Evolutionary conservation across 1,140 invertebrate species (phyloP).

Genomic region (Mya arenaria): DNA sequence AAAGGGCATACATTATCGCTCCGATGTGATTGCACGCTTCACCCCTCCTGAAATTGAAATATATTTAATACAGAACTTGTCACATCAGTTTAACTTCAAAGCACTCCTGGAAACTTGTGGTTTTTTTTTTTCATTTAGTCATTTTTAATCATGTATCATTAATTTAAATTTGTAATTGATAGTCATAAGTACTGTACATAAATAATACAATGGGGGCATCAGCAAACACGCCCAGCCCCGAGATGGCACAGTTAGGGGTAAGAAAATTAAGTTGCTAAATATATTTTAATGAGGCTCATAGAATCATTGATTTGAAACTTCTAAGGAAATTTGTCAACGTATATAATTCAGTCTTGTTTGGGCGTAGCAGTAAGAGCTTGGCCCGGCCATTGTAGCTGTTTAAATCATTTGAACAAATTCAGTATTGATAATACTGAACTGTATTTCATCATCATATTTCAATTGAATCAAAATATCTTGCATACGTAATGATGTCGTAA

Average conservation of each 20-base stretch:
- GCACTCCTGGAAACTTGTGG: neutral
- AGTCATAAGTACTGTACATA: neutral
- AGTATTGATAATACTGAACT: neutral
- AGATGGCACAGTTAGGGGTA: too few relatives aligned
- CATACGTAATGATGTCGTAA: too few relatives aligned
- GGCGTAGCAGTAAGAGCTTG: neutral
- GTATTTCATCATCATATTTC: too few relatives aligned
- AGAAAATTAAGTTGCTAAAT: too few relatives aligned
- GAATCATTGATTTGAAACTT: too few relatives aligned
- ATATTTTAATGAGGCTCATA: too few relatives aligned
- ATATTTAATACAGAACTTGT: neutral
- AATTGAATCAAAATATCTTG: too few relatives aligned
- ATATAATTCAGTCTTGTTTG: neutral
- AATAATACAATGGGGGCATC: neutral
- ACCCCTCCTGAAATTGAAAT: conserved; percentile 23
- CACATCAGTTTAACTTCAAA: neutral
- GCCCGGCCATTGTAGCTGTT: neutral
- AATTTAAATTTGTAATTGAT: neutral
- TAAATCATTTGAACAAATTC: neutral
- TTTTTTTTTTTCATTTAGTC: neutral
- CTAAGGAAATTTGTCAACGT: too few relatives aligned
- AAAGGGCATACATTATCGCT: conserved; percentile 32
- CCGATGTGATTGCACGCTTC: conserved; percentile 33
- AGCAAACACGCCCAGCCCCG: neutral
- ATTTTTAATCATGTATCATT: neutral